phyloP scores from a whole-genome alignment of 2,113 vertebrate species.

The Ptyas mucosa region DNA sequence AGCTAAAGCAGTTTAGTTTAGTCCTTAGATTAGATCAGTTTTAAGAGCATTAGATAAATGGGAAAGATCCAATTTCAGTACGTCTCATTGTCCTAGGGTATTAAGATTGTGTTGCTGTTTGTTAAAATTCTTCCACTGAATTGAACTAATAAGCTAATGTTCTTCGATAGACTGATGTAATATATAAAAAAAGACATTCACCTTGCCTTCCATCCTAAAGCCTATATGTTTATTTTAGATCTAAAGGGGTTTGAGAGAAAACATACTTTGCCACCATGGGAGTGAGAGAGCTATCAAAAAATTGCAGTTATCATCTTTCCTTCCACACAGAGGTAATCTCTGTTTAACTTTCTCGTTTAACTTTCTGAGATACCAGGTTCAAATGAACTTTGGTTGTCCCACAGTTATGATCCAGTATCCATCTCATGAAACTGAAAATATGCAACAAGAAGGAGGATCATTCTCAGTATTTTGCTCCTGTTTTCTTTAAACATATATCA shows the following conservation, averaged over 20 bases:
- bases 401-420: neutral
- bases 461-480: neutral
- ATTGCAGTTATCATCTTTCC: neutral
- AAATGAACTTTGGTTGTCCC: neutral
- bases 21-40: neutral
- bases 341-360: too few relatives aligned
- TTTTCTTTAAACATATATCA: neutral
- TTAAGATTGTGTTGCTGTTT: neutral
- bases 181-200: neutral
- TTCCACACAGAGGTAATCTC: neutral
- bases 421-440: neutral
- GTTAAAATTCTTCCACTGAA: neutral
- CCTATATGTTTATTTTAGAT: neutral
- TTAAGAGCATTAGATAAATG: neutral
- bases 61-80: neutral
- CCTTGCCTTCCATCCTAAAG: neutral
- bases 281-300: neutral
- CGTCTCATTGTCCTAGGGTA: neutral
- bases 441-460: neutral
- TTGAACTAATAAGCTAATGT: neutral
- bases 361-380: neutral
- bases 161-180: neutral
- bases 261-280: neutral
- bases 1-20: neutral
- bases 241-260: neutral